These are phyloP conservation scores for Trachythela sp. DNA, from an alignment of 64 coral and sea anemone species.

Conservation along the genomic window DNA sequence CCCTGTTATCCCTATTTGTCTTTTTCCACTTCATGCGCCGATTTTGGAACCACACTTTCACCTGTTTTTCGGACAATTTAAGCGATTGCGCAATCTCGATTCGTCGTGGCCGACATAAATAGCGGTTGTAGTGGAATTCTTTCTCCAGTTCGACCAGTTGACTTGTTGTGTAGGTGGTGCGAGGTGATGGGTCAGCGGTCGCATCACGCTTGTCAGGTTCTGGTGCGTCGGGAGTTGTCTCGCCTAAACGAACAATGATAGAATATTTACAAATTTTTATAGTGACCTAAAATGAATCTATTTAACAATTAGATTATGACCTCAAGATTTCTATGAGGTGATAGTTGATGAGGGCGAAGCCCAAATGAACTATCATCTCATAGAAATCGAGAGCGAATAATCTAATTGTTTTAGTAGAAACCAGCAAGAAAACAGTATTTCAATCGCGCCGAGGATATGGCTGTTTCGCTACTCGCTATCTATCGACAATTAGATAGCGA, in stretches of 20 bases:
- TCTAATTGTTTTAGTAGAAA: no score
- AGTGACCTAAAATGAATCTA: no score
- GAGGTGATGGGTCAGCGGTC: conserved; percentile 61
- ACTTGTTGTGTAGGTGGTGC: conserved; percentile 80
- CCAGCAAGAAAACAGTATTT: no score
- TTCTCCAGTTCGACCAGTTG: conserved; percentile 96
- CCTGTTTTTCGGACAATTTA: conserved; percentile 88
- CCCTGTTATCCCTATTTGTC: not conserved
- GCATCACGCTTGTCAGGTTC: conserved; percentile 7
- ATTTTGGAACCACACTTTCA: conserved; percentile 99
- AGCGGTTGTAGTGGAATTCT: conserved; percentile 97
- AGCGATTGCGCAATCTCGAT: conserved; percentile 96
- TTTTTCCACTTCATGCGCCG: conserved; percentile 97
- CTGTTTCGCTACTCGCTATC: no score
- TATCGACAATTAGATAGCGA: no score
- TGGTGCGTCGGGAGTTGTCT: not conserved
- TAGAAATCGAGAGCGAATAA: no score
- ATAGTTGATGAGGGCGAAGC: no score
- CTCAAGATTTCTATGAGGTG: no score
- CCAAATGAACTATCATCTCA: no score
- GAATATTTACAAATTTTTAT: not conserved
- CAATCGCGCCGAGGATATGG: no score
- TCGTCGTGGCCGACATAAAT: conserved; percentile 81
- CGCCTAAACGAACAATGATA: not conserved
- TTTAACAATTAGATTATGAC: no score